Percentiles rank a stretch among this genome's conserved stretches.
Evolutionary conservation across 2,888 invertebrate species (phyloP).

Genomic region (Drosophila tripunctata): DNA sequence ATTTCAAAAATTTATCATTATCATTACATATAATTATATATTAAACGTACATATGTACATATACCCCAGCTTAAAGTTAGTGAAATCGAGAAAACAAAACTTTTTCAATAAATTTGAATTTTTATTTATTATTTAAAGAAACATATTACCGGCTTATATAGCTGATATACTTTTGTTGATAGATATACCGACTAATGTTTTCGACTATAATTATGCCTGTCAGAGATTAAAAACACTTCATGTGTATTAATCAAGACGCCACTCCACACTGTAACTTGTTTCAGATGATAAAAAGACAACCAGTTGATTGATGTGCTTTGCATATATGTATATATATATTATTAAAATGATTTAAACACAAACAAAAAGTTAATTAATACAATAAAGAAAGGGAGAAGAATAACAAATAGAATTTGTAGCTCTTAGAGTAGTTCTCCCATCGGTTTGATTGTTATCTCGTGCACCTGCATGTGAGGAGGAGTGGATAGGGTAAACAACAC

Average conservation of each 20-base stretch:
- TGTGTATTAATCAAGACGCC: neutral
- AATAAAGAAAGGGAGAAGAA: neutral
- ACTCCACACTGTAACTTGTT: neutral
- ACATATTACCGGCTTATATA: no score
- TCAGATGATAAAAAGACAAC: neutral
- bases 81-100: no score
- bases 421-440: slow-evolving; percentile 33
- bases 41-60: no score
- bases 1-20: no score
- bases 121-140: no score
- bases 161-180: neutral
- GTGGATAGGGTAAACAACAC: slow-evolving; percentile 74
- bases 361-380: neutral
- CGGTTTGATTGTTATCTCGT: slow-evolving; percentile 79
- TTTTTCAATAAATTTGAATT: no score
- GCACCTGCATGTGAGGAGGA: slow-evolving; percentile 75
- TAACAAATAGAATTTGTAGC: neutral
- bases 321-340: neutral
- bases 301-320: slow-evolving; percentile 1
- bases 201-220: neutral
- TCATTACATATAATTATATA: no score
- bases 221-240: neutral
- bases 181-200: neutral
- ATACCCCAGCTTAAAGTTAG: no score
- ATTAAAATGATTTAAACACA: neutral